A percentile compares a stretch with the other conserved stretches of the same genome.
Conservation (phyloP, 2,113 vertebrate species). For the Nannospalax galili region DNA sequence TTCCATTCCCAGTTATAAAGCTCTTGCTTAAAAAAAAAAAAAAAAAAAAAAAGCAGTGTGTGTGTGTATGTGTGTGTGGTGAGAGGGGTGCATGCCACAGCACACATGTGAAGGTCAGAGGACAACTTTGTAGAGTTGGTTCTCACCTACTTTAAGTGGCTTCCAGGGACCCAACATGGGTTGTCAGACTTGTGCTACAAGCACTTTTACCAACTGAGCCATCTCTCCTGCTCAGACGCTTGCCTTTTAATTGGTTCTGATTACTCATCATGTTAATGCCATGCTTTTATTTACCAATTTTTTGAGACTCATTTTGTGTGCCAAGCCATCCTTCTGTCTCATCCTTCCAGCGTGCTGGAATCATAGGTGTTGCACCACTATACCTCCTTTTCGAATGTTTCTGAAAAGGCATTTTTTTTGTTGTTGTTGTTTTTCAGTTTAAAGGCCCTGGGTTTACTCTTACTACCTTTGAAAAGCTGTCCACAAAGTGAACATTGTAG, state of each 20-base stretch:
- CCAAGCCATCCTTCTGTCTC: background rate
- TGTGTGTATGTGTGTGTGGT: too few species aligned
- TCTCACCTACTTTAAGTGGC: too few species aligned
- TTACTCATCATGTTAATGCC: background rate
- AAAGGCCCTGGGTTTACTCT: background rate
- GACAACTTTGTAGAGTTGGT: background rate
- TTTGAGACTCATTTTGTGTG: too few species aligned
- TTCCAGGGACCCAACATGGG: background rate
- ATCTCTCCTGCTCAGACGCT: background rate
- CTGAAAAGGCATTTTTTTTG: background rate
- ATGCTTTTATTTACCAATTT: too few species aligned
- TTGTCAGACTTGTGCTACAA: background rate
- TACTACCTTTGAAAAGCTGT: background rate
- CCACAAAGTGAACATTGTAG: background rate
- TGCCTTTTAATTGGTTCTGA: background rate
- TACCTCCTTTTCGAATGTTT: background rate
- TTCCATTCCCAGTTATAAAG: background rate
- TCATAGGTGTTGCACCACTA: too few species aligned
- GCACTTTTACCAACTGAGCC: background rate
- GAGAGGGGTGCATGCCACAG: too few species aligned
- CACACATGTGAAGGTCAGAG: background rate
- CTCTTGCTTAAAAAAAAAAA: background rate
- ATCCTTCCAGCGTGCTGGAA: background rate
- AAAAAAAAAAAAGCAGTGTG: background rate
- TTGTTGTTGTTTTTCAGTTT: background rate